Evolutionary conservation across 2,888 invertebrate genomes (phyloP).

Genomic region (Luperina testacea): DNA sequence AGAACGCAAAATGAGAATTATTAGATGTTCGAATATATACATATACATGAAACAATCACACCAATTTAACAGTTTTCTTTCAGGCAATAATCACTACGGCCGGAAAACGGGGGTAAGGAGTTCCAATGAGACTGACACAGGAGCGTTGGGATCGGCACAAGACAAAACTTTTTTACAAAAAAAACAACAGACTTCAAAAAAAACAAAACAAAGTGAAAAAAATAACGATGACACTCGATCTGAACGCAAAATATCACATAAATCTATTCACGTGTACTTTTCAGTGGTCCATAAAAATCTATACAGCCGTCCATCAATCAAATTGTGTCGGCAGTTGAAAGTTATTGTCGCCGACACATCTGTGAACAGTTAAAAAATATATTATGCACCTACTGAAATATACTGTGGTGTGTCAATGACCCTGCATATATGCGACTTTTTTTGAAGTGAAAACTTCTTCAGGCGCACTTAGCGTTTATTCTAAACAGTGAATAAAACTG

Average conservation of each 20-base stretch:
- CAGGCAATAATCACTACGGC: too few species aligned
- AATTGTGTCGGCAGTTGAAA: constrained; percentile 16
- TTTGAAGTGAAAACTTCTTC: background rate
- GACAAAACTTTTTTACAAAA: too few species aligned
- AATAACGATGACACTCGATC: background rate
- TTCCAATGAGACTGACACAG: too few species aligned
- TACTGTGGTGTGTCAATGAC: constrained; percentile 6
- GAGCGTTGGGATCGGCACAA: too few species aligned
- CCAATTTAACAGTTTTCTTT: too few species aligned
- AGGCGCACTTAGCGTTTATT: background rate
- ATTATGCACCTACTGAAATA: background rate
- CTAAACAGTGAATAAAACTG: background rate
- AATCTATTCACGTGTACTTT: background rate
- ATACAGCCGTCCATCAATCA: constrained; percentile 46
- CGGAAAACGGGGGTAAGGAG: too few species aligned
- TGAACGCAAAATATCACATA: constrained; percentile 1
- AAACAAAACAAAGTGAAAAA: too few species aligned
- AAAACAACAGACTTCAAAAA: too few species aligned
- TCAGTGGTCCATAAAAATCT: constrained; percentile 35
- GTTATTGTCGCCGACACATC: constrained; percentile 40
- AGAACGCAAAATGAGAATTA: too few species aligned
- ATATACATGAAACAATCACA: too few species aligned
- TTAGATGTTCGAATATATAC: too few species aligned
- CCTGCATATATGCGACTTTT: too few species aligned
- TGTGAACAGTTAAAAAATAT: constrained; percentile 28